A percentile compares a stretch with the other conserved stretches of the same genome.
Evolutionary conservation across 2,888 invertebrate species (phyloP).

Genomic region (Caenorhabditis virilis): DNA sequence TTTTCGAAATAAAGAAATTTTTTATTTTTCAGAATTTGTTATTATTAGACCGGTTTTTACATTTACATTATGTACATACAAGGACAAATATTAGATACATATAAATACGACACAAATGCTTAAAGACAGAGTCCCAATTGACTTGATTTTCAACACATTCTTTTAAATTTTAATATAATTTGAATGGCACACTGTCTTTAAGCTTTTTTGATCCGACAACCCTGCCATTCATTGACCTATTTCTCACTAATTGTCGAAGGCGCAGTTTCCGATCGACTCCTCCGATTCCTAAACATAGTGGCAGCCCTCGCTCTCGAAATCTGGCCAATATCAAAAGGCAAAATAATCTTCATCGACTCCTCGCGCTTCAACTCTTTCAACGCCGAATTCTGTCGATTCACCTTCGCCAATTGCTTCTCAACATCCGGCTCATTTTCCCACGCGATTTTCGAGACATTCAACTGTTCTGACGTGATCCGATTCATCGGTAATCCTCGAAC

Average conservation of each 20-base stretch:
- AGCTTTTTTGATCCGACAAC: too few species aligned
- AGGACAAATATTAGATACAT: too few species aligned
- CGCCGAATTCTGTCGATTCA: slow-evolving; percentile 30
- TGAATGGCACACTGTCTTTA: too few species aligned
- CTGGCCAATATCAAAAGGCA: slow-evolving; percentile 18
- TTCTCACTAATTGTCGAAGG: slow-evolving; percentile 9
- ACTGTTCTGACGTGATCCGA: slow-evolving; percentile 29
- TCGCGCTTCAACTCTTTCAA: slow-evolving; percentile 20
- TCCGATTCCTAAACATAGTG: slow-evolving; percentile 22
- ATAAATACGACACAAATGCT: too few species aligned
- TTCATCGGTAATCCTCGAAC: slow-evolving; percentile 26
- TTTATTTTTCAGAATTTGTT: too few species aligned
- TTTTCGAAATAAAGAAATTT: too few species aligned
- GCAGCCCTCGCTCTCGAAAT: slow-evolving; percentile 21
- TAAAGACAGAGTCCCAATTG: too few species aligned
- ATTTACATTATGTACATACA: slow-evolving; percentile 13
- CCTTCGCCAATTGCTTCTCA: slow-evolving; percentile 20
- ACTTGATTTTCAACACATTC: too few species aligned
- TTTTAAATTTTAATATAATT: too few species aligned
- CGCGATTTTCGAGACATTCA: slow-evolving; percentile 28
- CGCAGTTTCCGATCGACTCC: slow-evolving; percentile 30
- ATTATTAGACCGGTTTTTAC: slow-evolving; percentile 19
- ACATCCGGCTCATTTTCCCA: slow-evolving; percentile 34
- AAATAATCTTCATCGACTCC: slow-evolving; percentile 13
- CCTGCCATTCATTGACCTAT: too few species aligned